Evolutionary conservation across 2,113 vertebrate genomes (phyloP).

Genomic region (Oxygymnocypris stewartii): DNA sequence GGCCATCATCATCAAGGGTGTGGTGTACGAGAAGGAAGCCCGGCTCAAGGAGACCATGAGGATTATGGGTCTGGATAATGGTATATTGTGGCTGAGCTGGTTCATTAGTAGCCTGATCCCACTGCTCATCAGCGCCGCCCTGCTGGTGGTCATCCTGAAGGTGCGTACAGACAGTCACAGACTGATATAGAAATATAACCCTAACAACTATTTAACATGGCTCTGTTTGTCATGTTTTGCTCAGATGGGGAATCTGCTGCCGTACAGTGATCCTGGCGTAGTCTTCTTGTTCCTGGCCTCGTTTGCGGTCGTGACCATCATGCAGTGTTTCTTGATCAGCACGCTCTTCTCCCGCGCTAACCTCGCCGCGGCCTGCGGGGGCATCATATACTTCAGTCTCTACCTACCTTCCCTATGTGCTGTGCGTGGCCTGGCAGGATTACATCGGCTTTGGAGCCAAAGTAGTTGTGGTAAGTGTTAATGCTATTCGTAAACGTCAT

Average conservation of each 20-base stretch:
- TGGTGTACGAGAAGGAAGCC: slow-evolving; percentile 97
- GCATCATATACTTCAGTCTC: slow-evolving; percentile 95
- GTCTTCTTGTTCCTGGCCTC: slow-evolving; percentile 90
- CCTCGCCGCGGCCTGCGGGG: slow-evolving; percentile 92
- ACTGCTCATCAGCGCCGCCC: slow-evolving; percentile 86
- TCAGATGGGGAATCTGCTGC: slow-evolving; percentile 92
- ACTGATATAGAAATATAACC: neutral
- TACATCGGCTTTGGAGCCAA: slow-evolving; percentile 86
- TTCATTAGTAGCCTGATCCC: slow-evolving; percentile 96
- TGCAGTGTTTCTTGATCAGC: slow-evolving; percentile 97
- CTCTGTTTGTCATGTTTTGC: neutral
- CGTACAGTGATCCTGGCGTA: slow-evolving; percentile 91
- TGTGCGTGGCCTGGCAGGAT: slow-evolving; percentile 96
- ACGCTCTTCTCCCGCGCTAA: slow-evolving; percentile 95
- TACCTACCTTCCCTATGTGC: slow-evolving; percentile 93
- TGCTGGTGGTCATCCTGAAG: slow-evolving; percentile 91
- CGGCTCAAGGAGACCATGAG: slow-evolving; percentile 97
- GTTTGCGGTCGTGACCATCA: slow-evolving; percentile 91
- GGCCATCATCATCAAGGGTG: slow-evolving; percentile 95
- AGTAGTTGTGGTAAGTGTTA: slow-evolving; percentile 83
- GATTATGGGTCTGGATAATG: slow-evolving; percentile 94
- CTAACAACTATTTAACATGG: neutral
- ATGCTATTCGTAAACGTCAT: neutral
- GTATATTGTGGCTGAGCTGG: slow-evolving; percentile 96
- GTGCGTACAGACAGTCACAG: slow-evolving; percentile 65